Evolutionary conservation across 1,140 invertebrate species (phyloP).

Genomic region (Drosophila funebris): DNA sequence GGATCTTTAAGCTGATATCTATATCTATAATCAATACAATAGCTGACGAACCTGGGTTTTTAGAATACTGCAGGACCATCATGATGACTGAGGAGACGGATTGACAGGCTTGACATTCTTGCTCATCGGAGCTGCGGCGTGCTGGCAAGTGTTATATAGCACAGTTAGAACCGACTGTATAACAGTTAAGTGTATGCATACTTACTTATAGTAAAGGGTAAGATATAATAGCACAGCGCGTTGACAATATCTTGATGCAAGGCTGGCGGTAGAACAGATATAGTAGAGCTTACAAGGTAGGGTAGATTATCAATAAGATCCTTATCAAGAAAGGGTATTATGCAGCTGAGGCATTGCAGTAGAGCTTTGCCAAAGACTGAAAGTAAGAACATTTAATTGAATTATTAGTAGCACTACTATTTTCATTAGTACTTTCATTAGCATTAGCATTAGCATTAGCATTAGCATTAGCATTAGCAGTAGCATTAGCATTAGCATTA

Average conservation of each 20-base stretch:
- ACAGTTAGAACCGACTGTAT: background rate
- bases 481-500: background rate
- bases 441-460: background rate
- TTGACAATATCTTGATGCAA: slow-evolving; percentile 98
- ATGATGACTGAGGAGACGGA: slow-evolving; percentile 98
- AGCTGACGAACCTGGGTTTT: slow-evolving; percentile 89
- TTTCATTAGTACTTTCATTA: background rate
- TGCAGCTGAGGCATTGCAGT: slow-evolving; percentile 94
- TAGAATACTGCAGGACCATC: slow-evolving; percentile 98
- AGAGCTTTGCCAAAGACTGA: slow-evolving; percentile 95
- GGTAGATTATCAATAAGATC: slow-evolving; percentile 98
- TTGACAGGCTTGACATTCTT: slow-evolving; percentile 93
- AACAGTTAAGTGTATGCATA: background rate
- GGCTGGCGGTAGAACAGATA: slow-evolving; percentile 94
- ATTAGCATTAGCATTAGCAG: background rate
- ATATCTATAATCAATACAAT: background rate
- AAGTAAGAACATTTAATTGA: slow-evolving; percentile 44
- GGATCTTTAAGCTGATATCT: background rate
- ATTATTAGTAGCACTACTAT: background rate
- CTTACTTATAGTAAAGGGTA: slow-evolving; percentile 98
- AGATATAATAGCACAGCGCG: slow-evolving; percentile 96
- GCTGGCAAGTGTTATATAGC: slow-evolving; percentile 83
- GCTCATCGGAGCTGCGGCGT: slow-evolving; percentile 86
- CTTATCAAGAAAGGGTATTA: slow-evolving; percentile 98
- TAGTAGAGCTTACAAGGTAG: slow-evolving; percentile 95